Base-by-base conservation (phyloP, 2,113 vertebrate species). In the Syngnathus scovelli region DNA sequence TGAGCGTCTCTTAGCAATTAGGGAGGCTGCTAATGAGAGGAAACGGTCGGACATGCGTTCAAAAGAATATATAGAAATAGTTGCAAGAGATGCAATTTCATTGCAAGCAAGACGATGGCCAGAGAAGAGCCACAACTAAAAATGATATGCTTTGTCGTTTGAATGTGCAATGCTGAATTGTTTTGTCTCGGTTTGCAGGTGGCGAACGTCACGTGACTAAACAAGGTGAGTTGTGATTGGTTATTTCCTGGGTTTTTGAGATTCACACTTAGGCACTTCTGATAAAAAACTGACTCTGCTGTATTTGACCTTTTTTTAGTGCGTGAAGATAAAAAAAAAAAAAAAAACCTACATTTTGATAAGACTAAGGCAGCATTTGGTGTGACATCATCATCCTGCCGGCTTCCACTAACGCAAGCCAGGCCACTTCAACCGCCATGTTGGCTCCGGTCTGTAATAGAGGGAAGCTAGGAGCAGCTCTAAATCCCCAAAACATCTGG, bases 401-500 rank as follows among this genome's bases (percentile, higher is more conserved):
- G 52, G 15, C 13, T 19, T 60, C 27, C 41, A 38, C 74, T 74
- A 71, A 83, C 73, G 69, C 62, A 70, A 77, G 46, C 64, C 78
- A 67, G 63, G 63, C n/a, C 8, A 63, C 68, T 66, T 38, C 23
- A 19, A 63, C 75, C 74, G 37, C 71, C 72, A 74, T 75, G 68
- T 74, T 64, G 71, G 76, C 72, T 69, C 69, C 23, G 59, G 61
- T 66, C 65, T 46, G 67, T 63, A 49, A 7, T 23, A n/a, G 61
- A 9, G 64, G 68, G 7, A 64, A 64, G 38, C 0, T 10, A 54
- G 8, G 46, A 75, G 66, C 79, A 81, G 79, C 79, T 83, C 85
- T 70, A 37, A 15, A 52, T 33, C 65, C 56, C 37, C 59, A 48
- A 72, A 80, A 85, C 82, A 85, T 87, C 77, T 88, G 86, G 83